Conservation (phyloP, 2,888 invertebrate genomes). For the Phorcus lineatus region DNA sequence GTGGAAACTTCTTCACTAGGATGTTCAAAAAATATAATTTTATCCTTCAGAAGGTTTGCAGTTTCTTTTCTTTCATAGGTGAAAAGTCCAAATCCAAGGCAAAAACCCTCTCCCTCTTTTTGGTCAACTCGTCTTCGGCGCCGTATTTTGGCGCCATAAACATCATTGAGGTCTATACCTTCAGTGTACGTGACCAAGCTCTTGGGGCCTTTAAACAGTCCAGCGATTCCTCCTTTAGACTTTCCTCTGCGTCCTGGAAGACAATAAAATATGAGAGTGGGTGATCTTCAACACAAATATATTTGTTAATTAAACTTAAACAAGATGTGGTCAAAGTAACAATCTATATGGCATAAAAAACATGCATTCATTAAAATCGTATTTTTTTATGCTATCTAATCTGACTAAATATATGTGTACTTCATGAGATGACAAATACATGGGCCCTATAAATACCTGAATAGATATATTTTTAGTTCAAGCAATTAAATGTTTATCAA, state of each 20-base stretch:
- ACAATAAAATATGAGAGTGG: neutral
- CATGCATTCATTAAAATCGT: too few species aligned
- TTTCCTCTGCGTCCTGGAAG: slow-evolving; percentile 27
- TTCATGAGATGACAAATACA: too few species aligned
- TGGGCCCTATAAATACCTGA: too few species aligned
- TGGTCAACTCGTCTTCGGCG: slow-evolving; percentile 46
- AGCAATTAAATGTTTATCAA: too few species aligned
- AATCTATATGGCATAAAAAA: too few species aligned
- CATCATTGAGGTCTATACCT: slow-evolving; percentile 44
- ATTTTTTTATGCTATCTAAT: too few species aligned
- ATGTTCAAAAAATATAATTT: slow-evolving; percentile 60
- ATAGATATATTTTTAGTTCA: too few species aligned
- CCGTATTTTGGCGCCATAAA: slow-evolving; percentile 57
- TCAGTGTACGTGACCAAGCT: slow-evolving; percentile 33
- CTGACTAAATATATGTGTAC: too few species aligned
- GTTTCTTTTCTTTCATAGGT: slow-evolving; percentile 44
- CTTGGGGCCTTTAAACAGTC: slow-evolving; percentile 32
- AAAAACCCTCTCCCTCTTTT: slow-evolving; percentile 55
- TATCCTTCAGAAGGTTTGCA: slow-evolving; percentile 55
- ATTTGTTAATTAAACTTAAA: too few species aligned
- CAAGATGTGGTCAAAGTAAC: too few species aligned
- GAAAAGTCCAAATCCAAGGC: slow-evolving; percentile 47
- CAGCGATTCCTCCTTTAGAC: slow-evolving; percentile 37
- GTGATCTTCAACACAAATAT: too few species aligned
- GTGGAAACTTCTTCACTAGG: slow-evolving; percentile 62